phyloP scores from a whole-genome alignment of 1,140 invertebrate genomes.

The Cheumatopsyche charites region DNA sequence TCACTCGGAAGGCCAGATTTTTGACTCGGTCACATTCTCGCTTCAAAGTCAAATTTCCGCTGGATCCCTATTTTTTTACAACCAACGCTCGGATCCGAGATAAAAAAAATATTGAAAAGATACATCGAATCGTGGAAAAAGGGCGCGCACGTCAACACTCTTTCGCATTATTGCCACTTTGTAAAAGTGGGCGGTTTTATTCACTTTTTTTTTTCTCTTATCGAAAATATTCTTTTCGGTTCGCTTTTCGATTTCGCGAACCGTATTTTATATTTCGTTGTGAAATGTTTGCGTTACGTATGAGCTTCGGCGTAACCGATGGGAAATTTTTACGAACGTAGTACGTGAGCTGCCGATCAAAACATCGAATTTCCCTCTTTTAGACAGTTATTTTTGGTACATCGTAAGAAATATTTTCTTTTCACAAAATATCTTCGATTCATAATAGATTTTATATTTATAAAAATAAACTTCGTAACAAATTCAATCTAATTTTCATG shows the following conservation, averaged over 20 bases:
- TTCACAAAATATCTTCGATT: no score
- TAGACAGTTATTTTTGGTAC: neutral
- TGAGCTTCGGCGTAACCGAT: no score
- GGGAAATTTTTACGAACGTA: no score
- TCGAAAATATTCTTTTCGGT: no score
- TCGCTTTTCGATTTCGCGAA: no score
- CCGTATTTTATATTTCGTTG: no score
- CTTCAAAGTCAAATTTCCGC: conserved; percentile 37
- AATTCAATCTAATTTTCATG: no score
- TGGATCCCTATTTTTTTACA: conserved; percentile 29
- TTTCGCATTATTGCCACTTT: conserved; percentile 14
- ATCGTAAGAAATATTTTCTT: neutral
- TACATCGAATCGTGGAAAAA: neutral
- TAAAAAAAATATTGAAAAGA: conserved; percentile 22
- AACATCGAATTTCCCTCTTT: no score
- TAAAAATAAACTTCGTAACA: no score
- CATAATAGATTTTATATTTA: no score
- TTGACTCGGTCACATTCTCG: conserved; percentile 22
- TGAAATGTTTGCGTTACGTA: no score
- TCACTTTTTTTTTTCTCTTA: neutral
- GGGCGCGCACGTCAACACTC: neutral
- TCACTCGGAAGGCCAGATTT: conserved; percentile 17
- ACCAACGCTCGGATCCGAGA: conserved; percentile 22
- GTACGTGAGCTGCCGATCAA: no score
- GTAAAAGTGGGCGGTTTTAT: conserved; percentile 12